Percentiles rank a stretch among this genome's conserved stretches.
These are phyloP conservation scores for Sminthopsis crassicaudata DNA, from an alignment of 2,113 vertebrate species.

Conservation along the genomic window DNA sequence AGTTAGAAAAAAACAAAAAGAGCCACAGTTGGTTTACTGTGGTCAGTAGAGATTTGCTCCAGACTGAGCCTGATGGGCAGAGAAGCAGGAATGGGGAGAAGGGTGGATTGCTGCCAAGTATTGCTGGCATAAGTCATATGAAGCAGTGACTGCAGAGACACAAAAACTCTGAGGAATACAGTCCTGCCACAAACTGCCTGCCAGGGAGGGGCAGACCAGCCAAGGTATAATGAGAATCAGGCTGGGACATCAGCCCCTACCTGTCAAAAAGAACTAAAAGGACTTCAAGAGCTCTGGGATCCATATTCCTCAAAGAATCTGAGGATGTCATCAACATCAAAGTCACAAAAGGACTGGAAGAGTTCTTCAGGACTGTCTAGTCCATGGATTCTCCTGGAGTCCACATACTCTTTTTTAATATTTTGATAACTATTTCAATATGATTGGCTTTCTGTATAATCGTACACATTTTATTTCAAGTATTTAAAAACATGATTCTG, in stretches of 20 bases:
- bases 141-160: background rate
- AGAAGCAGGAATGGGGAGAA: background rate
- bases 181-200: background rate
- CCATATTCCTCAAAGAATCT: background rate
- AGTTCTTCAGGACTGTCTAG: background rate
- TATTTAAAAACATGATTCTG: background rate
- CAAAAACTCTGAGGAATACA: background rate
- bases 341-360: background rate
- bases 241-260: background rate
- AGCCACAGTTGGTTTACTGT: background rate
- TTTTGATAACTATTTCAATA: background rate
- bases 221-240: background rate
- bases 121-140: background rate
- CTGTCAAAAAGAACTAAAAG: background rate
- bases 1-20: background rate
- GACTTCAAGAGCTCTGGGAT: background rate
- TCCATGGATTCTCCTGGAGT: background rate
- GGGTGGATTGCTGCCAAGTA: background rate
- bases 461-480: background rate
- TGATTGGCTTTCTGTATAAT: background rate
- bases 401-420: background rate
- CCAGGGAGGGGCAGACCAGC: background rate
- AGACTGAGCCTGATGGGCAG: background rate
- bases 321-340: background rate
- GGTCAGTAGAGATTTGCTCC: background rate